A percentile compares a stretch with the other conserved stretches of the same genome.
phyloP scores from a whole-genome alignment of 2,888 invertebrate species.

The Caenorhabditis macrosperma region DNA sequence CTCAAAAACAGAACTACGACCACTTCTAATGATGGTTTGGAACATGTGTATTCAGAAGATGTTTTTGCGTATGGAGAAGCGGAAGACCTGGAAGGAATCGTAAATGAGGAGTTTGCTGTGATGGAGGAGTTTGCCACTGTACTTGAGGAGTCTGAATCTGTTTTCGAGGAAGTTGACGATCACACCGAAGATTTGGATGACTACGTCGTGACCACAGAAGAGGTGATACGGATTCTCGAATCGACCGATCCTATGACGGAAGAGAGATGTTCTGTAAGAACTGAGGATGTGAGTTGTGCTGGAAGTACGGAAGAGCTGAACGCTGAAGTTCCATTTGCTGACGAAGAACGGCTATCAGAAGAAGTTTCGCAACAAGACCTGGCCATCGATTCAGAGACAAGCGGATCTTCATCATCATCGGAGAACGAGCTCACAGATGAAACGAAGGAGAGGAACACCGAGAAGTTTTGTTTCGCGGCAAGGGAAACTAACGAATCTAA shows the following conservation, averaged over 20 bases:
- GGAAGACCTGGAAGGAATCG: neutral
- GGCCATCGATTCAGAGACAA: no score
- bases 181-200: slow-evolving; percentile 1
- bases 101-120: slow-evolving; percentile 24
- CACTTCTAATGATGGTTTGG: neutral
- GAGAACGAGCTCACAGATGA: no score
- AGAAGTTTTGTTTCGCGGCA: no score
- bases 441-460: no score
- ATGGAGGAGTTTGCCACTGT: slow-evolving; percentile 31
- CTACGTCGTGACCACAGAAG: slow-evolving; percentile 14
- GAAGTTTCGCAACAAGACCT: no score
- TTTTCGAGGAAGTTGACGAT: slow-evolving; percentile 26
- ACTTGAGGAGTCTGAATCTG: slow-evolving; percentile 34
- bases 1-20: neutral
- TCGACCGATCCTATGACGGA: neutral
- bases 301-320: no score
- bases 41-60: slow-evolving; percentile 11
- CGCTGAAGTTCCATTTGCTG: no score
- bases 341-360: no score
- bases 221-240: neutral
- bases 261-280: no score
- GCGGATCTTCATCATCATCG: no score
- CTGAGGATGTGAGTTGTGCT: no score
- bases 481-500: no score
- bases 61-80: slow-evolving; percentile 2